Percentiles rank a stretch among this genome's conserved stretches.
Evolutionary conservation across 2,797 vertebrate genomes (phyloP).

Genomic region (Sebastes goodei): DNA sequence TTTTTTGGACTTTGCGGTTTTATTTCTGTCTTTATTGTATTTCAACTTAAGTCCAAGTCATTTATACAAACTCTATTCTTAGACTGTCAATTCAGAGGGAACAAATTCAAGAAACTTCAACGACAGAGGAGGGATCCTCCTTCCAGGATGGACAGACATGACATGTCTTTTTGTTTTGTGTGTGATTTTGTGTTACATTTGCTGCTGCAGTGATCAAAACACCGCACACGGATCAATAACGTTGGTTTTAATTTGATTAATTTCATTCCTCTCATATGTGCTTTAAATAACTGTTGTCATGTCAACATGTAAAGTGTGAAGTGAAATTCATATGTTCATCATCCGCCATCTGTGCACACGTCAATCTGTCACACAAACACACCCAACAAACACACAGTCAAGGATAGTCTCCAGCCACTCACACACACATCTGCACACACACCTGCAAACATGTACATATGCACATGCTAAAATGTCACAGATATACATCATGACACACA

Average conservation of each 20-base stretch:
- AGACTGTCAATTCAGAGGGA: not conserved
- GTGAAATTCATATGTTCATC: conserved; percentile 63
- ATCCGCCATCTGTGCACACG: conserved; percentile 60
- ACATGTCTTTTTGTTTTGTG: not conserved
- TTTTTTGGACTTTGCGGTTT: not conserved
- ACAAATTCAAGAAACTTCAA: not conserved
- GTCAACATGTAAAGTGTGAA: conserved; percentile 56
- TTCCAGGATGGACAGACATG: not conserved
- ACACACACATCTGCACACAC: conserved; percentile 46
- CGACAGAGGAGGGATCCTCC: not conserved
- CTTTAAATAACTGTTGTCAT: conserved; percentile 45
- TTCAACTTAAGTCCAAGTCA: not conserved
- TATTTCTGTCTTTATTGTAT: not conserved
- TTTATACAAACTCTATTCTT: not conserved
- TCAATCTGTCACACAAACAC: conserved; percentile 60
- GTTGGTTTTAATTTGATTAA: not conserved
- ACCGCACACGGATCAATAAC: not conserved
- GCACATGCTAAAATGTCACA: conserved; percentile 47
- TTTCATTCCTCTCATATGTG: conserved; percentile 12
- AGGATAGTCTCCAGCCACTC: not conserved
- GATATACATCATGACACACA: conserved; percentile 35
- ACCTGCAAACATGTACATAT: conserved; percentile 45
- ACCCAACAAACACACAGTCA: conserved; percentile 17
- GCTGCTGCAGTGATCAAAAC: not conserved
- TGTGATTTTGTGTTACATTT: not conserved